Conservation (phyloP, 2,888 invertebrate species). For the Chloroclysta siterata region DNA sequence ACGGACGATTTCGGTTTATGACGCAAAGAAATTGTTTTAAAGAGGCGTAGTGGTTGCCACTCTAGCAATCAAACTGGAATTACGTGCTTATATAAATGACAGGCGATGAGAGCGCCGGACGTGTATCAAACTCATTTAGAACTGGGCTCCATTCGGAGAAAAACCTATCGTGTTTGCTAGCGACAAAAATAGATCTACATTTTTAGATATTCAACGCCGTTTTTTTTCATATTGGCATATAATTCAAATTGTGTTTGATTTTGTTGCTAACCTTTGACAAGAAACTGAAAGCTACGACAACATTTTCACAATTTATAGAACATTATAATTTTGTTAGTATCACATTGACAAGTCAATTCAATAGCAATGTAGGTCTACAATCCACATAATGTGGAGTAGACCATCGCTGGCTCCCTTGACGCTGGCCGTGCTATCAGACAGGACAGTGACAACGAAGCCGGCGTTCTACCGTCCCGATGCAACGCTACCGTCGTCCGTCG, state of each 20-base stretch:
- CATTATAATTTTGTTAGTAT: too few species aligned
- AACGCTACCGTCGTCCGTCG: conserved; percentile 1
- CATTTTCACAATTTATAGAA: too few species aligned
- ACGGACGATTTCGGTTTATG: conserved; percentile 25
- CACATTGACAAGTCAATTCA: too few species aligned
- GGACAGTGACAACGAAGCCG: neutral
- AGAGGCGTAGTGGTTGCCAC: conserved; percentile 16
- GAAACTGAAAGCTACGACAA: too few species aligned
- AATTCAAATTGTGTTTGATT: too few species aligned
- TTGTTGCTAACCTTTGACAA: too few species aligned
- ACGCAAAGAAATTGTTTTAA: conserved; percentile 29
- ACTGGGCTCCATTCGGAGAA: neutral
- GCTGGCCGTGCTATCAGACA: neutral
- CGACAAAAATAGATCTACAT: neutral
- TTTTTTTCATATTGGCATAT: too few species aligned
- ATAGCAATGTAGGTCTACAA: too few species aligned
- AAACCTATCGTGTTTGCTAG: neutral
- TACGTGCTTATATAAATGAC: conserved; percentile 21
- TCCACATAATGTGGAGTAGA: neutral
- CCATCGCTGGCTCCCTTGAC: neutral
- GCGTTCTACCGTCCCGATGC: conserved; percentile 5
- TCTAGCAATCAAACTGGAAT: conserved; percentile 28
- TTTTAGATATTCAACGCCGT: too few species aligned
- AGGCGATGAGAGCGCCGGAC: neutral
- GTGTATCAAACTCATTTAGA: conserved; percentile 13